Conservation (phyloP, 1,140 invertebrate genomes). For the Bombus sylvicola region DNA sequence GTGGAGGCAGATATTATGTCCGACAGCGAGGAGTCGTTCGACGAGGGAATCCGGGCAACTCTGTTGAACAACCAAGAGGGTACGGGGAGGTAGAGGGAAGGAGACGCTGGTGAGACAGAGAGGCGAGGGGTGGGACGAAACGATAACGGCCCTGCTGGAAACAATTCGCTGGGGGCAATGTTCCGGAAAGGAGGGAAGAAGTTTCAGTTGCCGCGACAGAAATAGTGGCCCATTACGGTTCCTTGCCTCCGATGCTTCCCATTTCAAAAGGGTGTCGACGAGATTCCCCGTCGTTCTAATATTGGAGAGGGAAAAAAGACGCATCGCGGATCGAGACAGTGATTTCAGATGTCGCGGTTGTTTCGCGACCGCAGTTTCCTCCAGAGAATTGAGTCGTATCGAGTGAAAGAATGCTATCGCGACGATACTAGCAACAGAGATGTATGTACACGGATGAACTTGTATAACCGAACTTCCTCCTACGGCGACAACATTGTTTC, state of each 20-base stretch:
- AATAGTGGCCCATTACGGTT: constrained; percentile 63
- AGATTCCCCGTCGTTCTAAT: constrained; percentile 16
- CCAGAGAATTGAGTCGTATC: too few relatives aligned
- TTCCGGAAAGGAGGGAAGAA: constrained; percentile 67
- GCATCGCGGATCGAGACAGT: background rate
- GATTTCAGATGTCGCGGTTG: constrained; percentile 26
- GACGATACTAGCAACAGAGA: background rate
- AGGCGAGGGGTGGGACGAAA: constrained; percentile 26
- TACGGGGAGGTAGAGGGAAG: background rate
- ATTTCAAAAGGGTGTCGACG: constrained; percentile 60
- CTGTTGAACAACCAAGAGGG: background rate
- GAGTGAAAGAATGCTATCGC: background rate
- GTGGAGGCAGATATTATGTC: constrained; percentile 53
- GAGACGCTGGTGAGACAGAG: background rate
- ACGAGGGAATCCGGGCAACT: background rate
- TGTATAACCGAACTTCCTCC: background rate
- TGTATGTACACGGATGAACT: background rate
- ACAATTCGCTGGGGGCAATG: constrained; percentile 68
- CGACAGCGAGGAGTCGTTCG: constrained; percentile 29
- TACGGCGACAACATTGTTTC: background rate
- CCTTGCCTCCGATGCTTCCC: constrained; percentile 37
- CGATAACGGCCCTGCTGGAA: constrained; percentile 65
- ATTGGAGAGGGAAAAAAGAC: background rate
- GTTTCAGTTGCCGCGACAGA: constrained; percentile 64
- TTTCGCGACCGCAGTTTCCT: background rate